A percentile compares a stretch with the other conserved stretches of the same genome.
phyloP scores from a whole-genome alignment of 2,797 vertebrate genomes.

The Crocidura indochinensis region DNA sequence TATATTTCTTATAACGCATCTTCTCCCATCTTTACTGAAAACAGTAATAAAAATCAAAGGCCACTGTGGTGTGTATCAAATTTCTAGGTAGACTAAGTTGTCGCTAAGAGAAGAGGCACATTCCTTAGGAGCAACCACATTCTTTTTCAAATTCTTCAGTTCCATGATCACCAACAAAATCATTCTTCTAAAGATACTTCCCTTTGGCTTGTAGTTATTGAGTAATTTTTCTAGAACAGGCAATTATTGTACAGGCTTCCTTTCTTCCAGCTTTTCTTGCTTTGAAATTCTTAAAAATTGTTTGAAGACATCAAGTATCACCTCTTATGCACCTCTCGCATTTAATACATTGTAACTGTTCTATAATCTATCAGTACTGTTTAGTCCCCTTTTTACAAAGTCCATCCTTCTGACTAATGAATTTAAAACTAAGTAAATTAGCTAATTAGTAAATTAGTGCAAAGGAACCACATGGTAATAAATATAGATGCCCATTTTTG shows the following conservation, averaged over 20 bases:
- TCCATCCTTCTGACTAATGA: too few species aligned
- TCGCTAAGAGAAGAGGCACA: constrained; percentile 30
- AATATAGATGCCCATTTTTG: too few species aligned
- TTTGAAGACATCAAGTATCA: background rate
- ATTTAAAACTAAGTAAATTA: too few species aligned
- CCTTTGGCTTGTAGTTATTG: constrained; percentile 53
- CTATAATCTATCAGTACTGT: background rate
- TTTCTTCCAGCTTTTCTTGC: constrained; percentile 20
- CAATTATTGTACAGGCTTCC: constrained; percentile 12
- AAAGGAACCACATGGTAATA: too few species aligned
- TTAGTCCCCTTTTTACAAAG: too few species aligned
- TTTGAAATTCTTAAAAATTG: background rate
- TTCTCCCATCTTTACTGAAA: constrained; percentile 75
- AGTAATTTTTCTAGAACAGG: constrained; percentile 22
- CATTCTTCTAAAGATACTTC: background rate
- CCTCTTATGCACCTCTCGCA: background rate
- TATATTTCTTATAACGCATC: constrained; percentile 57
- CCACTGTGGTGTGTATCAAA: constrained; percentile 51
- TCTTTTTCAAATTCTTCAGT: constrained; percentile 67
- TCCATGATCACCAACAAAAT: constrained; percentile 37
- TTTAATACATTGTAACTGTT: constrained; percentile 10
- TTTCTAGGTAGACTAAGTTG: constrained; percentile 63
- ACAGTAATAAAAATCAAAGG: constrained; percentile 64
- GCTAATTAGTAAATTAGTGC: too few species aligned
- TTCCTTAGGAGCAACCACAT: constrained; percentile 16